phyloP scores from a whole-genome alignment of 2,113 vertebrate species.

The Gobio gobio region DNA sequence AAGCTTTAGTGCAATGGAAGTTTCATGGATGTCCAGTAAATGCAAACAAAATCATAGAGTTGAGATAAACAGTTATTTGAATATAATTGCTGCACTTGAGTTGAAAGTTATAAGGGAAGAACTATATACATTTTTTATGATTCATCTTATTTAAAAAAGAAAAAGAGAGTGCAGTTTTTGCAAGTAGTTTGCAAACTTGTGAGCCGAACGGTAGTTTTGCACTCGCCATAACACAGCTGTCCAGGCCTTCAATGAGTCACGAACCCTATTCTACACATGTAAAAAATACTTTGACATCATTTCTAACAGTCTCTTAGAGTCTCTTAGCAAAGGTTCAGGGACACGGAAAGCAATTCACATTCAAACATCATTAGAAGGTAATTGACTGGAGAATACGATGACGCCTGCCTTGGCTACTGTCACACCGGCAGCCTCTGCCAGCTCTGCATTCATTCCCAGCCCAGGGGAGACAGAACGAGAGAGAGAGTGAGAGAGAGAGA shows the following conservation, averaged over 20 bases:
- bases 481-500: slow-evolving; percentile 38
- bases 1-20: neutral
- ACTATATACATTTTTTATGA: neutral
- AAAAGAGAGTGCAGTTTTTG: neutral
- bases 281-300: slow-evolving; percentile 21
- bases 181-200: neutral
- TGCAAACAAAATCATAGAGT: neutral
- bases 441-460: slow-evolving; percentile 62
- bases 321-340: slow-evolving; percentile 18
- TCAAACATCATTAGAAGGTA: slow-evolving; percentile 69
- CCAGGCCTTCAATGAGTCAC: neutral
- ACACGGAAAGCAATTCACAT: slow-evolving; percentile 60
- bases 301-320: neutral
- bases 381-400: slow-evolving; percentile 63
- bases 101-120: neutral
- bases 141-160: neutral
- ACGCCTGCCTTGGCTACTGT: slow-evolving; percentile 59
- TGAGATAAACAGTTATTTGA: neutral
- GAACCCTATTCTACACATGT: neutral
- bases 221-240: neutral
- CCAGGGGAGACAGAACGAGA: slow-evolving; percentile 44
- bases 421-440: slow-evolving; percentile 53
- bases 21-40: neutral
- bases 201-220: neutral
- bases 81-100: neutral